Base-by-base conservation (phyloP, 1,140 invertebrate species). In the Drosophila bifasciata region DNA sequence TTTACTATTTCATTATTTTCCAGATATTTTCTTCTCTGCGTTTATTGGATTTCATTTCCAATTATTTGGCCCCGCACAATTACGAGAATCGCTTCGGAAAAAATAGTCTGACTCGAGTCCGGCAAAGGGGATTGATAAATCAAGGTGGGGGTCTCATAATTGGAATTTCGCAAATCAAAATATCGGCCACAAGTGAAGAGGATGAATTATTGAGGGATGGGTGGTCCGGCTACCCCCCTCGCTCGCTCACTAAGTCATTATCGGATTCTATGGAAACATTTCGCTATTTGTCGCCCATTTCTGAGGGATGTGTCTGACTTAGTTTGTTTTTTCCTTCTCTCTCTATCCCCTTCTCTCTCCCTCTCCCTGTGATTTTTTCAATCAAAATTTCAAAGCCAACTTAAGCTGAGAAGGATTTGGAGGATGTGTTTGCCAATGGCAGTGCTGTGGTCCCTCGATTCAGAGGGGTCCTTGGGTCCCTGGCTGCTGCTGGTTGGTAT, bases 371-470 rank as follows among this genome's bases (percentile, higher is more conserved):
- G 84, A 88, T 88, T 88, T 88, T 88, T 88, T 88, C 83, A 88
- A 88, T 88, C 83, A 88, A 88, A 88, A 89, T 88, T 88, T 88
- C 75, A 83, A 88, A 88, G 78, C 83, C 71, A 89, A 70, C 79
- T 84, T 88, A 88, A 88, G 83, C 83, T 88, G 78, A 69, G 40
- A 60, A 74, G 83, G 83, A 88, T 88, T 88, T 88, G 70, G 59
- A 40, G 76, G 79, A 76, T 83, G 70, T 83, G 70, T 80, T 76
- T 76, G 63, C 73, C 72, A 58, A 62, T 69, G 72, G 66, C 48
- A 28, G 16, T 41, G 43, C 21, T 45, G 25, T 66, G 51, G 60
- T 76, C 71, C 50, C 56, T 63, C n/a, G n/a, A n/a, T n/a, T n/a
- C n/a, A n/a, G 51, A 69, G 51, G 32, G 32, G 32, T 36, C 32